Evolutionary conservation across 2,888 invertebrate species (phyloP), one percentile per base, ranked within the genome.

Genomic region (Pandemis heparana): DNA sequence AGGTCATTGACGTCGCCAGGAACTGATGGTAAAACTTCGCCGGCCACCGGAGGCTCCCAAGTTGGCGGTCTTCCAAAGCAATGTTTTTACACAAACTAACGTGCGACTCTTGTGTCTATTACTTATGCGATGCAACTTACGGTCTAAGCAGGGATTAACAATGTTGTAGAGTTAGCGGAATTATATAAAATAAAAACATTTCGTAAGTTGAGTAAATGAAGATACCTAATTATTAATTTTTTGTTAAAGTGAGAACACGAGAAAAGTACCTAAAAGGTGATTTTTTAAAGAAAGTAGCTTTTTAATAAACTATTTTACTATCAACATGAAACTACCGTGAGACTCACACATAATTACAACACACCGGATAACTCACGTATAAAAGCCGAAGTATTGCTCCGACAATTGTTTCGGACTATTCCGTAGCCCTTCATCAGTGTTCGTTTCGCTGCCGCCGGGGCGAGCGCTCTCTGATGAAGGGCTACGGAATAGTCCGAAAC

Each of bases 71-170:
- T 79, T 84, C 86, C 87, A 86, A 83, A 79, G 79, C 83, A 78
- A 82, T 85, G 85, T 85, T 85, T 85, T 85, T 85, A 82, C 82
- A 79, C 79, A 77, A 80, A 79, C 79, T 75, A 83, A 85, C 81
- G 83, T 79, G 81, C 81, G 79, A 81, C 53, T 53, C 75, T 79
- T 4, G 78, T 81, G 80, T 80, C 81, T 79, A 80, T 79, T 80
- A 82, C 79, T 82, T 78, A 78, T 76, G 79, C 77, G 77, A 81
- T 82, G 82, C 77, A 79, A 81, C 80, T 79, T 79, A 80, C 79
- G 75, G 60, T 18, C 48, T 43, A 70, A 64, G 66, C n/a, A 23
- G 38, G 46, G 72, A 62, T 56, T 72, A 46, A n/a, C 65, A 8
- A 51, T 16, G 39, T 16, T 43, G 38, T 10, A 10, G 16, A 38